Evolutionary conservation across 2,888 invertebrate species (phyloP), one percentile per base, ranked within the genome.

Genomic region (Leucophenga maculata): DNA sequence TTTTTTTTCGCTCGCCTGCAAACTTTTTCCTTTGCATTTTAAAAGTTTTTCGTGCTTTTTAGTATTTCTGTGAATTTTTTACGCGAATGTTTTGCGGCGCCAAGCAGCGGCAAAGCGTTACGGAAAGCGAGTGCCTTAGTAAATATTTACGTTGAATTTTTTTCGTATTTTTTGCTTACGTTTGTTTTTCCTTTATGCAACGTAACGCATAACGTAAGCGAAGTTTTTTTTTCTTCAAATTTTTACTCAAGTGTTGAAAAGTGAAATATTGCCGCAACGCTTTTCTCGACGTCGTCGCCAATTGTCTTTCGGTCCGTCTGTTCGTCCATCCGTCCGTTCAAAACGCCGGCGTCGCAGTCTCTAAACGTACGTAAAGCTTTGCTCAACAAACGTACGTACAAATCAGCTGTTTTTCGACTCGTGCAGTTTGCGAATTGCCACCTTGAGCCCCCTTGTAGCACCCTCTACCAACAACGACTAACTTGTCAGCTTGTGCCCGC

Each of bases 181-280:
- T 26, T 55, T 54, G 20, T 9, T 6, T 14, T 52, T 52, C 1
- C n/a, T 52, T 65, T 18, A 26, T 48, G 50, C 68, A 66, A 20
- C 72, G 75, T 67, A 68, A 68, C 68, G 70, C 77, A 72, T 75
- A 65, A 72, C 73, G 81, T 76, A 76, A 74, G 65, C 48, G 44
- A 65, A 72, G 76, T 59, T 59, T n/a, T 20, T 16, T 22, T 59
- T 11, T 31, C n/a, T 26, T 26, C 26, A 4, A 26, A 3, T 3
- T 26, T 26, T 50, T 31, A n/a, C 20, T 16, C 59, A 73, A 71
- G 75, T 75, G 75, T 69, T 75, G 75, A 75, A 75, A 75, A 73
- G 73, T 70, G 70, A 74, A 72, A 74, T 72, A 73, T 71, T 44
- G 44, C 14, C 18, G 9, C 31, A 32, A 16, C 32, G 32, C 32